A percentile compares a stretch with the other conserved stretches of the same genome.
Conservation (phyloP, 2,888 invertebrate species). For the Rhagonycha fulva region DNA sequence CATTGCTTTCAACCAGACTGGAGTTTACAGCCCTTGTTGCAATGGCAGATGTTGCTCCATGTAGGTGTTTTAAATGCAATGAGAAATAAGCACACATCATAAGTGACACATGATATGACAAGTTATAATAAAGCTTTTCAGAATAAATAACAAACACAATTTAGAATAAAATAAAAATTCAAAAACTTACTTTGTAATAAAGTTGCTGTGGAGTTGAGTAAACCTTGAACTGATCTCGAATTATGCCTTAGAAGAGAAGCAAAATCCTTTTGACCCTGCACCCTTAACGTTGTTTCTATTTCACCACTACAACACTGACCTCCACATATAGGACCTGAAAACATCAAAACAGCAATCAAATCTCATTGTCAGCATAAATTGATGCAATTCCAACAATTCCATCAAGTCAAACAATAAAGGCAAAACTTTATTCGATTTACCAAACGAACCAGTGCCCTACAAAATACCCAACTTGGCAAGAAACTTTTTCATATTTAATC, state of each 20-base stretch:
- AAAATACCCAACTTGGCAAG: neutral
- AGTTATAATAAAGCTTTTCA: neutral
- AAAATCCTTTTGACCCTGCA: conserved; percentile 66
- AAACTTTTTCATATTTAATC: neutral
- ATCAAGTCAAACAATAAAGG: neutral
- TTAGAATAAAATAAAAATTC: conserved; percentile 27
- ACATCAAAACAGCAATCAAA: neutral
- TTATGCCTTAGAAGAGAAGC: conserved; percentile 71
- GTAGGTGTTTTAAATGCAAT: neutral
- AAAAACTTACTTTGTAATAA: conserved; percentile 71
- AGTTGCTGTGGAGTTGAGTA: conserved; percentile 73
- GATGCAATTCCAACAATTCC: neutral
- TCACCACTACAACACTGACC: conserved; percentile 72
- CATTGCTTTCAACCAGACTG: neutral
- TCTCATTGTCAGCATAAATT: neutral
- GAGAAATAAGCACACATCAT: neutral
- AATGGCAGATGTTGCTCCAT: neutral
- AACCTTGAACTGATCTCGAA: conserved; percentile 74
- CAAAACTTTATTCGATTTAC: neutral
- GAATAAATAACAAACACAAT: neutral
- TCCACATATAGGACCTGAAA: conserved; percentile 63
- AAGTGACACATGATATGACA: neutral
- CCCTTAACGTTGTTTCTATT: conserved; percentile 64
- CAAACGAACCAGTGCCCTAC: neutral
- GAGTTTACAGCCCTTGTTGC: neutral